These are phyloP conservation scores for Meandrusa payeni DNA, from an alignment of 2,888 invertebrate genomes.

Conservation along the genomic window DNA sequence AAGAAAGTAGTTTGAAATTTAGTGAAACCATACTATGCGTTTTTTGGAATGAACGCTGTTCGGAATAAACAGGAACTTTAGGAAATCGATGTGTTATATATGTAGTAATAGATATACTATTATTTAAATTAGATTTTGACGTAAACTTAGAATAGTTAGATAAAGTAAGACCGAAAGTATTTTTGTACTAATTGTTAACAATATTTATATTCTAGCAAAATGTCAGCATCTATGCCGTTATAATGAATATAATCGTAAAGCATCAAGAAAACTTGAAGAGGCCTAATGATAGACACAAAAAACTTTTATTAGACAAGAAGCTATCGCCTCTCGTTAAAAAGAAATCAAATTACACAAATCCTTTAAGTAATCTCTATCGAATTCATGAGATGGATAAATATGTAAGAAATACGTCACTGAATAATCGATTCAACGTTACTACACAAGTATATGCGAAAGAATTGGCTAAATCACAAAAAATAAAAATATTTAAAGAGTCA, in stretches of 20 bases:
- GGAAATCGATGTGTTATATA: too few relatives aligned
- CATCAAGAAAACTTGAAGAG: constrained; percentile 58
- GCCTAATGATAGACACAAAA: constrained; percentile 35
- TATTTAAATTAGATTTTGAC: too few relatives aligned
- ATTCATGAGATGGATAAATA: constrained; percentile 30
- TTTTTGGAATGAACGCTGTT: too few relatives aligned
- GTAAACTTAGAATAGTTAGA: too few relatives aligned
- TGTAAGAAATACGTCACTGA: constrained; percentile 31
- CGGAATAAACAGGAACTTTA: too few relatives aligned
- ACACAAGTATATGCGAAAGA: constrained; percentile 15
- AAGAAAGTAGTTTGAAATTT: too few relatives aligned
- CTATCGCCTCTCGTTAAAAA: constrained; percentile 55
- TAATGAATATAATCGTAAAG: constrained; percentile 46
- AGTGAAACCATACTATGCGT: too few relatives aligned
- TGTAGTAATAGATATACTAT: too few relatives aligned
- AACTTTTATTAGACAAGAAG: constrained; percentile 42
- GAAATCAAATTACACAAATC: constrained; percentile 47
- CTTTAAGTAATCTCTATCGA: constrained; percentile 24
- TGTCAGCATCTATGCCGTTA: constrained; percentile 29
- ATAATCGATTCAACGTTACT: constrained; percentile 10
- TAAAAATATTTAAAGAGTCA: constrained; percentile 26
- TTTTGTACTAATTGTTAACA: too few relatives aligned
- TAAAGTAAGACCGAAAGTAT: too few relatives aligned
- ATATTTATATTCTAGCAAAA: constrained; percentile 39
- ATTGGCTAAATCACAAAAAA: constrained; percentile 22